Conservation (phyloP, 2,888 invertebrate genomes). For the Liopterus haemorrhoidalis region DNA sequence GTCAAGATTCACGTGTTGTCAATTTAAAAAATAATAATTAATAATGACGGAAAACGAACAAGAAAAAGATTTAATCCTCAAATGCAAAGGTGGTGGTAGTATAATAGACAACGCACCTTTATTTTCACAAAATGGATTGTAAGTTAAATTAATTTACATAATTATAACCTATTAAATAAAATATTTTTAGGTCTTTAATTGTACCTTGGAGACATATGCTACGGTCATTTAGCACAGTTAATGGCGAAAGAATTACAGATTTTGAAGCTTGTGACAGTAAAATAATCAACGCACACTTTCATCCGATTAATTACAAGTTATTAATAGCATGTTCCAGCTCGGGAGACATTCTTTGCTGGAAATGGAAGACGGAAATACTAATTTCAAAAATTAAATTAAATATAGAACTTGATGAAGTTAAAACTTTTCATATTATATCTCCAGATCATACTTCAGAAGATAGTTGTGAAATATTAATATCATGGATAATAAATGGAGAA, state of each 20-base stretch:
- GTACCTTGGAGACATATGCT: conserved; percentile 55
- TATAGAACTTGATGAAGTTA: conserved; percentile 22
- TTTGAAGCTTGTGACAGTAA: conserved; percentile 50
- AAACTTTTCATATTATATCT: conserved; percentile 33
- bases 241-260: conserved; percentile 57
- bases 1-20: conserved; percentile 3
- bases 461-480: conserved; percentile 32
- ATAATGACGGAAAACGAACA: conserved; percentile 19
- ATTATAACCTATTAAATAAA: conserved; percentile 10
- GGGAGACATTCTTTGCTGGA: conserved; percentile 55
- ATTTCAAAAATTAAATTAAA: conserved; percentile 46
- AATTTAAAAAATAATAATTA: conserved; percentile 6
- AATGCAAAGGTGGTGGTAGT: conserved; percentile 58
- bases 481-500: conserved; percentile 26
- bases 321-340: conserved; percentile 52
- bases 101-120: conserved; percentile 55
- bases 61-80: conserved; percentile 48
- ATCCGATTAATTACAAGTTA: conserved; percentile 45
- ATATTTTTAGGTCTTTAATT: conserved; percentile 52
- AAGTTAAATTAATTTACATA: conserved; percentile 39
- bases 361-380: conserved; percentile 49
- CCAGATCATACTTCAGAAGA: conserved; percentile 26
- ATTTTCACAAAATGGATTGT: conserved; percentile 60
- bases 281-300: conserved; percentile 51
- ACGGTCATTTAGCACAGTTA: conserved; percentile 58